Base-by-base conservation (phyloP, 2,113 vertebrate genomes). In the Caracal caracal region DNA sequence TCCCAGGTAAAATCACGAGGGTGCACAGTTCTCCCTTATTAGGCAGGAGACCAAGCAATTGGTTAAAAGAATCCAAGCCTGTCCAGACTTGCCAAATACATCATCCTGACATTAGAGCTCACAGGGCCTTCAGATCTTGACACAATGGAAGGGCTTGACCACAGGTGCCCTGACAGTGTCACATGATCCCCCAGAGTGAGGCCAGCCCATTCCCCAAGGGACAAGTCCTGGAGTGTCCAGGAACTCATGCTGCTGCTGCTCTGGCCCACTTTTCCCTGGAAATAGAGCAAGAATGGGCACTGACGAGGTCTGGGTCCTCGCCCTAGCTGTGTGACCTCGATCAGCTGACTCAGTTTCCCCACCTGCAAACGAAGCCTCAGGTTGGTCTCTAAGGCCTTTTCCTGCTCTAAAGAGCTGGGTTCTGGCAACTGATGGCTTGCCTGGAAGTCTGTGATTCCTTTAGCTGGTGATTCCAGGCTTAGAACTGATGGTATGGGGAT, bases 11-110 rank as follows among this genome's bases (percentile, higher is more conserved):
- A 82, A 75, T 43, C 81, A 83, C 0, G 9, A 71, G 26, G 49
- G 37, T 33, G 40, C 91, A 86, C n/a, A 4, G 1, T 90, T 86
- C 87, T 96, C 68, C 91, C 91, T 93, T 97, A 97, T 98, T 94
- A 94, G 97, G 96, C 43, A 86, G 61, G 49, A 33, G 59, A 66
- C 26, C 3, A 43, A 61, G 87, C 7, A 81, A 59, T 89, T 56
- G 94, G 85, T 22, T 94, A 19, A 56, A 91, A 66, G 91, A 94
- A 79, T n/a, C 59, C n/a, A 76, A 26, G 40, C 94, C 73, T 96
- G 96, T 61, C 88, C 37, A 61, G 85, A 79, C 97, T 82, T 73
- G 96, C 91, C 91, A 37, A 37, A 22, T 22, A 88, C 78, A 19
- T 94, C 86, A 79, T 63, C 37, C 65, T 82, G 90, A 82, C 81